Percentiles rank a stretch among this genome's conserved stretches.
Conservation (phyloP, 2,797 vertebrate species). For the Pantherophis alleghaniensis region DNA sequence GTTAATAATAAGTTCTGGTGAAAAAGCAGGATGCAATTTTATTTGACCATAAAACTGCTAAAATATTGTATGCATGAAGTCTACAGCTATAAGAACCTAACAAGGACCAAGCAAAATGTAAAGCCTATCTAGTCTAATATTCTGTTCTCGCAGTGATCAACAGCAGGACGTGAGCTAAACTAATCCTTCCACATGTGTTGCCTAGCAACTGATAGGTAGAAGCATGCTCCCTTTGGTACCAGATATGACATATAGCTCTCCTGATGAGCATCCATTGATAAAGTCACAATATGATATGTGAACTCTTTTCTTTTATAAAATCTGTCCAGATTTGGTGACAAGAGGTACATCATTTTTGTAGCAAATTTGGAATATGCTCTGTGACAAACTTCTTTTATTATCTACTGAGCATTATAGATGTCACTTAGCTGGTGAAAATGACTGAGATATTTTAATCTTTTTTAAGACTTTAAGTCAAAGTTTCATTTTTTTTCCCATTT, state of each 20-base stretch:
- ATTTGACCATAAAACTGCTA: not conserved
- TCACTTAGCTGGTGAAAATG: not conserved
- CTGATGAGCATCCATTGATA: not conserved
- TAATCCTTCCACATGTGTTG: not conserved
- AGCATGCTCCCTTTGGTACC: not conserved
- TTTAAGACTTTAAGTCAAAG: too few relatives aligned
- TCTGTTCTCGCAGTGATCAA: not conserved
- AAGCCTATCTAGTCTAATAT: not conserved
- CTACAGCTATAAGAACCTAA: conserved; percentile 4
- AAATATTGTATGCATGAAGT: conserved; percentile 31
- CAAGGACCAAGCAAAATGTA: not conserved
- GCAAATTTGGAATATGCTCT: not conserved
- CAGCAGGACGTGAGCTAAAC: not conserved
- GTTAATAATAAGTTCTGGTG: not conserved
- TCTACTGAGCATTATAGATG: not conserved
- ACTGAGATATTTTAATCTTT: conserved; percentile 7
- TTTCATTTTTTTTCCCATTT: too few relatives aligned
- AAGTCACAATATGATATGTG: not conserved
- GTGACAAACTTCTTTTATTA: not conserved
- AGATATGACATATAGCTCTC: not conserved
- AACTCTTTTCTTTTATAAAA: too few relatives aligned
- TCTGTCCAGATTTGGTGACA: not conserved
- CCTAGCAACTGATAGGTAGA: not conserved
- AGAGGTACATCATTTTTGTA: not conserved
- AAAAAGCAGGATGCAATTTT: not conserved